phyloP scores from a whole-genome alignment of 2,113 vertebrate species.

The Sminthopsis crassicaudata region DNA sequence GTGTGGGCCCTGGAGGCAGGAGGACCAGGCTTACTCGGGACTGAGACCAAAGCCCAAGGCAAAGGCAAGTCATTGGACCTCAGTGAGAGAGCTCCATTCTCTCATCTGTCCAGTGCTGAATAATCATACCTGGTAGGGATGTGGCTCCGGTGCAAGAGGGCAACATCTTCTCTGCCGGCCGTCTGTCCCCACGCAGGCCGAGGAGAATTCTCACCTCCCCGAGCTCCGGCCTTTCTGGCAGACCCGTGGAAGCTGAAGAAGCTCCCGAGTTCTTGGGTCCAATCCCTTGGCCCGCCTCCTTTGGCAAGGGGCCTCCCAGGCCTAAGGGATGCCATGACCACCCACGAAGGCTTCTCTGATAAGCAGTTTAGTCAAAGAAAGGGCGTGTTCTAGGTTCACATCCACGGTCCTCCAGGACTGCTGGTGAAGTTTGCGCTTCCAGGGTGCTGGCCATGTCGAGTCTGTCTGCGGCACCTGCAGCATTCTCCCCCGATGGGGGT shows the following conservation, averaged over 20 bases:
- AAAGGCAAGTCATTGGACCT: too few species aligned
- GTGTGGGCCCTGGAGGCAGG: too few species aligned
- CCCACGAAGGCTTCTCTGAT: neutral
- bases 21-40: too few species aligned
- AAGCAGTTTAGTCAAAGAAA: neutral
- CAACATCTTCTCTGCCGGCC: constrained; percentile 75
- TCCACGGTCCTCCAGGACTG: neutral
- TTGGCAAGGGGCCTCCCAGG: neutral
- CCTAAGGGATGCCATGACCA: neutral
- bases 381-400: too few species aligned
- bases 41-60: too few species aligned
- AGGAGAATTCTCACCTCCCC: constrained; percentile 77
- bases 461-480: neutral
- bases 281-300: constrained; percentile 21
- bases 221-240: constrained; percentile 65
- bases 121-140: constrained; percentile 57
- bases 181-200: constrained; percentile 74
- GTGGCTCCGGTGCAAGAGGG: constrained; percentile 72
- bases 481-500: neutral
- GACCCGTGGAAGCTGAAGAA: constrained; percentile 57
- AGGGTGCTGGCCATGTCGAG: too few species aligned
- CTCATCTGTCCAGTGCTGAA: too few species aligned
- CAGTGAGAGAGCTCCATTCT: too few species aligned
- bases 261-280: constrained; percentile 58
- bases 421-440: neutral